These are phyloP conservation scores for Trichoplusia ni DNA, from an alignment of 1,140 invertebrate genomes.

Conservation along the genomic window DNA sequence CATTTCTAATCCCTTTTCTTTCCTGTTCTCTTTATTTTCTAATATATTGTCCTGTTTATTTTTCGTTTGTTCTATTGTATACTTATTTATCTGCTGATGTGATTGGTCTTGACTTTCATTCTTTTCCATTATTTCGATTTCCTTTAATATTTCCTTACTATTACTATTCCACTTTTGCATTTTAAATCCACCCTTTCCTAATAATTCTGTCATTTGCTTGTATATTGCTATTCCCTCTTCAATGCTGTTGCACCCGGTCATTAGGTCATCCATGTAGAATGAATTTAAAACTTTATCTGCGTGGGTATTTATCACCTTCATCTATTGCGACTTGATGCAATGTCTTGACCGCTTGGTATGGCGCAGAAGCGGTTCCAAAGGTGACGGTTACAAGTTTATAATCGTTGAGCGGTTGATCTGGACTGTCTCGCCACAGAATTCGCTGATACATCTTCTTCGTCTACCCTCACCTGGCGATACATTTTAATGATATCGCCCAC, in stretches of 20 bases:
- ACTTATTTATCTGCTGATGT: no score
- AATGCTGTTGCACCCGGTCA: neutral
- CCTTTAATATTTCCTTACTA: neutral
- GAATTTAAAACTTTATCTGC: neutral
- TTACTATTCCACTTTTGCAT: conserved; percentile 10
- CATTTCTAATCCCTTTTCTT: neutral
- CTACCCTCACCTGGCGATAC: conserved; percentile 53
- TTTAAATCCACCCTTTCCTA: neutral
- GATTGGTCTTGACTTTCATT: neutral
- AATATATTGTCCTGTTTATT: neutral
- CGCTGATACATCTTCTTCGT: neutral
- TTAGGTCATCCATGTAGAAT: neutral
- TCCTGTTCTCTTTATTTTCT: neutral
- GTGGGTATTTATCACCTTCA: neutral
- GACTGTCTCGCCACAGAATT: neutral
- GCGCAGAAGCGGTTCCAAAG: neutral
- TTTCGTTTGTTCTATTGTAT: neutral
- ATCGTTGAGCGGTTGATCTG: neutral
- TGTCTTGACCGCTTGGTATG: neutral
- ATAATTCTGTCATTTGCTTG: neutral
- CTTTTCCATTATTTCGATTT: neutral
- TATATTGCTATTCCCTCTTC: neutral
- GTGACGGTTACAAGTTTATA: neutral
- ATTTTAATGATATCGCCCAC: conserved; percentile 68
- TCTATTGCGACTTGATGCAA: neutral